phyloP scores from a whole-genome alignment of 2,113 vertebrate genomes.

The Fulmarus glacialis region DNA sequence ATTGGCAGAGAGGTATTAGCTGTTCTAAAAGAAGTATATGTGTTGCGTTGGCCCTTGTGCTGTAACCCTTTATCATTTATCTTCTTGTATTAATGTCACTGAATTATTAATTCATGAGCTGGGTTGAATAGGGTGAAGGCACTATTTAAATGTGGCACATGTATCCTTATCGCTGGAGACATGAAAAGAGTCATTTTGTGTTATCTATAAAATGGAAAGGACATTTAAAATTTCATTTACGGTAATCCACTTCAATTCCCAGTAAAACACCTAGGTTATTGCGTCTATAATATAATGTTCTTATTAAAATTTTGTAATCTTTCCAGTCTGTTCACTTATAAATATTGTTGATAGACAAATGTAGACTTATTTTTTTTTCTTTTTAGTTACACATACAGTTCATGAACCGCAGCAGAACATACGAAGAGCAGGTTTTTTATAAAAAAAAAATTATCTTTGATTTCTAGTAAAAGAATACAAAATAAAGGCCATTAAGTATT shows the following conservation, averaged over 20 bases:
- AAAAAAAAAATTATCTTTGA: not conserved
- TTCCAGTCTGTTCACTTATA: conserved; percentile 77
- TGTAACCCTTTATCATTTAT: conserved; percentile 92
- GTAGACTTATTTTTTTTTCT: conserved; percentile 67
- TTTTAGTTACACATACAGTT: conserved; percentile 19
- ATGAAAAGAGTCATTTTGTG: conserved; percentile 95
- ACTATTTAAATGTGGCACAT: conserved; percentile 88
- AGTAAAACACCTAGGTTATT: conserved; percentile 93
- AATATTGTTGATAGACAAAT: conserved; percentile 82
- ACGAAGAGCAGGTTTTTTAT: not conserved
- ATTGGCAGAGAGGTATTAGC: conserved; percentile 90
- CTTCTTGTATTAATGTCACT: conserved; percentile 95
- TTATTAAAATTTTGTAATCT: conserved; percentile 87
- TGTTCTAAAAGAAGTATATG: conserved; percentile 81
- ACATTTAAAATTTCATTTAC: conserved; percentile 93
- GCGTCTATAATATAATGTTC: conserved; percentile 80
- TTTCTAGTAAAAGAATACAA: not conserved
- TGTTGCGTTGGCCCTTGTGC: conserved; percentile 80
- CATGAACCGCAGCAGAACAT: not conserved
- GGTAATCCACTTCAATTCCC: conserved; percentile 91
- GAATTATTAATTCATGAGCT: conserved; percentile 91
- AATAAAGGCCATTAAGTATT: not conserved
- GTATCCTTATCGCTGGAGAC: conserved; percentile 88
- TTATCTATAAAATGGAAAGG: conserved; percentile 94
- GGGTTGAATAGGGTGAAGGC: conserved; percentile 80